Base-by-base conservation (phyloP, 2,888 invertebrate species). In the Drosophila limbata region DNA sequence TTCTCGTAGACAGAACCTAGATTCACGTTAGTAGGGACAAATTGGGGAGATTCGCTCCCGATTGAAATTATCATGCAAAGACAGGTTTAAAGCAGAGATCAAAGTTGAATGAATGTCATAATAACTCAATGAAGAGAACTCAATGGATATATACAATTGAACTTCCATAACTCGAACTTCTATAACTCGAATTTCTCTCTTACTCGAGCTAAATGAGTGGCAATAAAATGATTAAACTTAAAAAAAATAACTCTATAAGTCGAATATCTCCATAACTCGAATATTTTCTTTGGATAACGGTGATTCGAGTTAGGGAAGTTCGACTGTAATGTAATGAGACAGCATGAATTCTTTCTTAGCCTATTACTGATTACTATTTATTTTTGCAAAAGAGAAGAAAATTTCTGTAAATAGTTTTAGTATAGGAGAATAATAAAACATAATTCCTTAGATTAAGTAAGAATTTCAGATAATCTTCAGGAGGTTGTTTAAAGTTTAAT, bases 41-140 rank as follows among this genome's bases (percentile, higher is more conserved):
- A 47, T 66, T 72, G n/a, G 52, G 21, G 40, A 15, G 25, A 63
- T 56, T 21, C 56, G 69, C 25, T 10, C 44, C n/a, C 55, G 11
- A 44, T 44, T 31, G 19, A 33, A 42, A 13, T 17, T 9, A 55
- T 40, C 19, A n/a, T 19, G 31, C 13, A 42, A 37, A 51, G 21
- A 5, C n/a, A 15, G 11, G 19, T 1, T 5, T 13, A 47, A 51
- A 35, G 19, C 31, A 40, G 10, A 55, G 53, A 42, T 31, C 53
- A 40, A 55, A 55, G 55, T 55, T 56, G 44, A 56, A 44, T 56
- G 44, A 56, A 56, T 44, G 5, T 10, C 21, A 15, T 4, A 35
- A 44, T 4, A 13, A 19, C 10, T 55, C n/a, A 55, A 55, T 55
- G 55, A 1, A 40, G 17, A 28, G 17, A 40, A 19, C 53, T 42